Percentiles rank a stretch among this genome's conserved stretches.
phyloP scores from a whole-genome alignment of 2,797 vertebrate genomes.

The Hoplostethus atlanticus region DNA sequence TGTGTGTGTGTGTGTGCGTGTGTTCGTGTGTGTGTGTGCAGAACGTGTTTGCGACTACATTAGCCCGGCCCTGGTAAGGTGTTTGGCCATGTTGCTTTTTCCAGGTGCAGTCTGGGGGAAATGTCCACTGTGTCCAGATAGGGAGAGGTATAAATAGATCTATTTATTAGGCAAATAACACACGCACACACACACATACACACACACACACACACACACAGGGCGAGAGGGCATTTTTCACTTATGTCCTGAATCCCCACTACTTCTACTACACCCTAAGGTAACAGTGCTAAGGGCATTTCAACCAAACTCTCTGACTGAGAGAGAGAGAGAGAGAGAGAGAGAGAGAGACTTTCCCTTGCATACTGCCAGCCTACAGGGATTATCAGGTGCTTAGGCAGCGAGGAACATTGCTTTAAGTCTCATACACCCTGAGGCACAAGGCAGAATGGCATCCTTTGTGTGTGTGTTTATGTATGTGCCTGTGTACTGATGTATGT shows the following conservation, averaged over 20 bases:
- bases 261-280: slow-evolving; percentile 11
- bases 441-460: slow-evolving; percentile 38
- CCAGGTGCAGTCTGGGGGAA: slow-evolving; percentile 36
- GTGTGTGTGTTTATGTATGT: background rate
- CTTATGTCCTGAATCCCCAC: background rate
- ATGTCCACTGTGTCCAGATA: slow-evolving; percentile 32
- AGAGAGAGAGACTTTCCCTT: slow-evolving; percentile 34
- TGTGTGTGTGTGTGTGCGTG: slow-evolving; percentile 1
- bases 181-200: background rate
- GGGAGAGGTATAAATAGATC: slow-evolving; percentile 25
- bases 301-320: background rate
- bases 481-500: background rate
- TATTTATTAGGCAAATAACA: slow-evolving; percentile 50
- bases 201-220: slow-evolving; percentile 14
- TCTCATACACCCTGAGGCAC: slow-evolving; percentile 55
- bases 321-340: background rate
- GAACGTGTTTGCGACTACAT: slow-evolving; percentile 41
- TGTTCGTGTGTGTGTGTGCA: slow-evolving; percentile 22
- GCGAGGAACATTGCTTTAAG: slow-evolving; percentile 71
- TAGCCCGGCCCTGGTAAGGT: slow-evolving; percentile 26
- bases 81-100: slow-evolving; percentile 41
- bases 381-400: slow-evolving; percentile 65
- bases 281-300: slow-evolving; percentile 21
- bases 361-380: slow-evolving; percentile 53
- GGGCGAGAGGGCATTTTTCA: slow-evolving; percentile 1